Conservation (phyloP, 2,113 vertebrate species). For the Podilymbus podiceps region DNA sequence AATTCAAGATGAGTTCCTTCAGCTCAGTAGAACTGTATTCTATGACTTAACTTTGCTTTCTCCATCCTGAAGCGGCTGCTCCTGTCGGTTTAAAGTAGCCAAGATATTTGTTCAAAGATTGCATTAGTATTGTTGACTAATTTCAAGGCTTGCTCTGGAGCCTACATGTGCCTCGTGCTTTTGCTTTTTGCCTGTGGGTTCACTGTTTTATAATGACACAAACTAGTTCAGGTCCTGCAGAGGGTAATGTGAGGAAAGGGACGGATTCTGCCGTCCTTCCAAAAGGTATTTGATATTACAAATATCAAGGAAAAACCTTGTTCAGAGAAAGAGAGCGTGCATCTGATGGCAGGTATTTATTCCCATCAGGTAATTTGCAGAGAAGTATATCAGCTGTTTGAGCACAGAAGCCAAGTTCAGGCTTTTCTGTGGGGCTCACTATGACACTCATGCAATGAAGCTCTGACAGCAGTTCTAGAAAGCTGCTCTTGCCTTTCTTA, state of each 20-base stretch:
- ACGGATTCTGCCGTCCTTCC: not conserved
- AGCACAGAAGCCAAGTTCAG: not conserved
- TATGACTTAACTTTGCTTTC: not conserved
- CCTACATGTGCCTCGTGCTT: rapidly evolving
- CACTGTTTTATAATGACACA: not conserved
- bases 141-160: not conserved
- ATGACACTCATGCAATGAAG: not conserved
- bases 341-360: not conserved
- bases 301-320: not conserved
- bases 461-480: not conserved
- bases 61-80: not conserved
- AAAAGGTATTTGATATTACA: not conserved
- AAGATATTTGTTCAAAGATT: not conserved
- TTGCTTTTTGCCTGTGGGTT: not conserved
- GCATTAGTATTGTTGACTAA: not conserved
- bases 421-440: not conserved
- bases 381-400: not conserved
- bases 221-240: not conserved
- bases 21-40: not conserved
- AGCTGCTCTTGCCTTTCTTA: not conserved
- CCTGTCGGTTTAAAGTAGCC: not conserved
- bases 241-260: not conserved
- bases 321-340: not conserved
- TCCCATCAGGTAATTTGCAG: rapidly evolving
- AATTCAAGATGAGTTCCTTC: not conserved